Conservation (phyloP, 2,888 invertebrate genomes). For the Rhagium mordax region DNA sequence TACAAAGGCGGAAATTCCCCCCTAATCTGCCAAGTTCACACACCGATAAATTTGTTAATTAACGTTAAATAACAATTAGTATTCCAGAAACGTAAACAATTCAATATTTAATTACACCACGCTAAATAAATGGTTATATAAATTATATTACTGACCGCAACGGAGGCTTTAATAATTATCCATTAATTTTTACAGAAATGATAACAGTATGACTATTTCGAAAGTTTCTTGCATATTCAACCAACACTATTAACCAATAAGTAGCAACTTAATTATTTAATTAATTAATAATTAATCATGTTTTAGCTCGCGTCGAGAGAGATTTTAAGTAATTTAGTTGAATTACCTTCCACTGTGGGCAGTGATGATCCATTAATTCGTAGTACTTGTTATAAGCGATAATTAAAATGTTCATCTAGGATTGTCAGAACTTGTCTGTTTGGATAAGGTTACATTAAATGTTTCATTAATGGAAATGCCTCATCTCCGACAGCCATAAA, state of each 20-base stretch:
- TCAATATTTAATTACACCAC: conserved; percentile 10
- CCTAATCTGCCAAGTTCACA: conserved; percentile 8
- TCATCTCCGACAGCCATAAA: too few species aligned
- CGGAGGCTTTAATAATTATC: neutral
- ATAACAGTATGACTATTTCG: neutral
- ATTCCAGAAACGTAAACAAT: conserved; percentile 11
- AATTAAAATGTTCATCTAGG: too few species aligned
- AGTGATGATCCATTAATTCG: too few species aligned
- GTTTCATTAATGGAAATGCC: too few species aligned
- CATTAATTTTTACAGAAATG: neutral
- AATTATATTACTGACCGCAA: neutral
- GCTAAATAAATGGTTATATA: neutral
- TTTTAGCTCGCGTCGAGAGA: too few species aligned
- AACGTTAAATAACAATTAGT: conserved; percentile 21
- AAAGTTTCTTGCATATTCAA: neutral
- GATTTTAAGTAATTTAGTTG: too few species aligned
- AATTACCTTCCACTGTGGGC: too few species aligned
- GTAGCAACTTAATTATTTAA: too few species aligned
- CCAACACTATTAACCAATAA: neutral
- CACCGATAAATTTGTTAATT: conserved; percentile 17
- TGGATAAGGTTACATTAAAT: too few species aligned
- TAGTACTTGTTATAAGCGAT: too few species aligned
- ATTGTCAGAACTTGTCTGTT: too few species aligned
- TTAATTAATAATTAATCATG: too few species aligned
- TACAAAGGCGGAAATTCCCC: conserved; percentile 9